Evolutionary conservation across 2,888 invertebrate genomes (phyloP), one percentile per base, ranked within the genome.

Genomic region (Andricus curvator): DNA sequence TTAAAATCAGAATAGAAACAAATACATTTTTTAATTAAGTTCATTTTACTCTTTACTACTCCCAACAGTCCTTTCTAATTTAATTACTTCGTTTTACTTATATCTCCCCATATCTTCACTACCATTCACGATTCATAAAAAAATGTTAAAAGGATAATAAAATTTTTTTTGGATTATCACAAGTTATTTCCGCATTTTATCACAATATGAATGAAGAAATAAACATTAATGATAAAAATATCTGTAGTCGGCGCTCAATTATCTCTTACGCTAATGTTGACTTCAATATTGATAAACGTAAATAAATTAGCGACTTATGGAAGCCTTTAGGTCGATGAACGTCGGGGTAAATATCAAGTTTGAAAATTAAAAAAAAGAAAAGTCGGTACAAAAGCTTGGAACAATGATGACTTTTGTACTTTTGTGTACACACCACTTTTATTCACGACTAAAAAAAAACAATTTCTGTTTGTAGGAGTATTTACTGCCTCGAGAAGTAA

Each of bases 261-360:
- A 66, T 66, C 66, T 66, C 17, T 65, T 65, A 65, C 65, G 37
- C 33, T 20, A 33, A 66, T 11, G 65, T 20, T 20, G 37, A 66
- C 66, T 66, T 37, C 8, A 33, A 66, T 22, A 22, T 66, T 37
- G 37, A 66, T 66, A 66, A 37, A 66, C 20, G 37, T 37, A 66
- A 66, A 66, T 66, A 33, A 66, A 37, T 66, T 66, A 66, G 22
- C 25, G 17, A 65, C 25, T 37, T 66, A 66, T 66, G 17, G 3
- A 66, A 66, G 20, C 20, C 66, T 20, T 60, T 17, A n/a, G 66
- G 33, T 66, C 66, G 11, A n/a, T 66, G 66, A 66, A 66, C 66
- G 33, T 66, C 33, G 15, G 65, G 62, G 4, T 15, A 62, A 62
- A 62, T 25, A 62, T 17, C 33, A 65, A 33, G 15, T 65, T 64